Evolutionary conservation across 1,140 invertebrate genomes (phyloP).

Genomic region (Mya arenaria): DNA sequence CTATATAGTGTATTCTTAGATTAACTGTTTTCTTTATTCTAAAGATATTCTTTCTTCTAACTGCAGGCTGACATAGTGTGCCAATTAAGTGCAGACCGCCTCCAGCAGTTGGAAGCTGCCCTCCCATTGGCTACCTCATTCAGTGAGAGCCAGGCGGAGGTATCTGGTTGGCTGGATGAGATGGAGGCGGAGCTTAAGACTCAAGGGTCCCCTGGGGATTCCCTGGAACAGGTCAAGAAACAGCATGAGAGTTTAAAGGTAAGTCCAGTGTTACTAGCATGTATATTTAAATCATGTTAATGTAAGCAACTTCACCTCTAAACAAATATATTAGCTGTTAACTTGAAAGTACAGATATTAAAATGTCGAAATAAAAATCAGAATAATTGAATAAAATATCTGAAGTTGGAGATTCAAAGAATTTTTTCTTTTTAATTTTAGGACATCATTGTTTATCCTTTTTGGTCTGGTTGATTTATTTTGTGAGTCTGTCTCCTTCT

Average conservation of each 20-base stretch:
- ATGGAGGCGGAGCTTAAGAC: slow-evolving; percentile 92
- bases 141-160: slow-evolving; percentile 94
- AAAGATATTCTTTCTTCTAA: too few relatives aligned
- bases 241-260: slow-evolving; percentile 97
- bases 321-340: too few relatives aligned
- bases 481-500: too few relatives aligned
- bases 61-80: slow-evolving; percentile 92
- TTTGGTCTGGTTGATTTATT: too few relatives aligned
- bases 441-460: too few relatives aligned
- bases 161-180: slow-evolving; percentile 95
- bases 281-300: neutral
- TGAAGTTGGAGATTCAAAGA: too few relatives aligned
- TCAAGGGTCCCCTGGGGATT: slow-evolving; percentile 92
- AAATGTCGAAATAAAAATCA: neutral
- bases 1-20: too few relatives aligned
- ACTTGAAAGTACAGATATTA: too few relatives aligned
- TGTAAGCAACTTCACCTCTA: too few relatives aligned
- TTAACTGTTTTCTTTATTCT: too few relatives aligned
- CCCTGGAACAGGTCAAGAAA: slow-evolving; percentile 94
- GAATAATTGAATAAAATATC: neutral
- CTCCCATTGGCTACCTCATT: slow-evolving; percentile 92
- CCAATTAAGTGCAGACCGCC: slow-evolving; percentile 91
- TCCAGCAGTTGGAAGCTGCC: slow-evolving; percentile 96
- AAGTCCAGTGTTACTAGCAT: slow-evolving; percentile 16
- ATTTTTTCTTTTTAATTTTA: too few relatives aligned